Evolutionary conservation across 1,140 invertebrate species (phyloP).

Genomic region (Zaprionus africanus): DNA sequence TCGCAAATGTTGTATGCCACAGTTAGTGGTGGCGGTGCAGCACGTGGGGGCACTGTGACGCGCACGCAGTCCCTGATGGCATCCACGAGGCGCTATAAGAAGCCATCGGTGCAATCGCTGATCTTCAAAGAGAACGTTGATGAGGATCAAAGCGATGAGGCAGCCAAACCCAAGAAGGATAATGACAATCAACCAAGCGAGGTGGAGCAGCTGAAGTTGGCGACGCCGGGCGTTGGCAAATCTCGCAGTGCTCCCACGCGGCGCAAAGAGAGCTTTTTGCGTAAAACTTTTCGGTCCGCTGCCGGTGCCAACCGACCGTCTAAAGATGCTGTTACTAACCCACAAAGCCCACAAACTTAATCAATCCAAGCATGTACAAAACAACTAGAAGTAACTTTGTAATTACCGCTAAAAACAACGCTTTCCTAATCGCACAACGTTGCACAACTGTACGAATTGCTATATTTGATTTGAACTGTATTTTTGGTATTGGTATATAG

Average conservation of each 20-base stretch:
- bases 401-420: conserved; percentile 19
- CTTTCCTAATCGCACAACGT: conserved; percentile 19
- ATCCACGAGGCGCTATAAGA: conserved; percentile 59
- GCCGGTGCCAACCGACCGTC: conserved; percentile 59
- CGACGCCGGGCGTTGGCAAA: not conserved
- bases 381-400: conserved; percentile 21
- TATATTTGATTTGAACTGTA: not conserved
- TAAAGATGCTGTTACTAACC: conserved; percentile 74
- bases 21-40: conserved; percentile 36
- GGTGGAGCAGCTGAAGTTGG: not conserved
- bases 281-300: conserved; percentile 77
- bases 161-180: not conserved
- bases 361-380: conserved; percentile 33
- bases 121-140: conserved; percentile 28
- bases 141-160: conserved; percentile 23
- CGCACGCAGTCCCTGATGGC: conserved; percentile 69
- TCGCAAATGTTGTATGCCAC: conserved; percentile 70
- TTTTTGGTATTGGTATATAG: not conserved
- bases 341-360: conserved; percentile 30
- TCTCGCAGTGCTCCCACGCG: conserved; percentile 41
- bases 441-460: not conserved
- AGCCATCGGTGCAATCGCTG: conserved; percentile 50
- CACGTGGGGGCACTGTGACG: conserved; percentile 52
- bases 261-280: conserved; percentile 83
- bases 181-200: not conserved